Evolutionary conservation across 2,113 vertebrate genomes (phyloP).

Genomic region (Sclerurus mexicanus): DNA sequence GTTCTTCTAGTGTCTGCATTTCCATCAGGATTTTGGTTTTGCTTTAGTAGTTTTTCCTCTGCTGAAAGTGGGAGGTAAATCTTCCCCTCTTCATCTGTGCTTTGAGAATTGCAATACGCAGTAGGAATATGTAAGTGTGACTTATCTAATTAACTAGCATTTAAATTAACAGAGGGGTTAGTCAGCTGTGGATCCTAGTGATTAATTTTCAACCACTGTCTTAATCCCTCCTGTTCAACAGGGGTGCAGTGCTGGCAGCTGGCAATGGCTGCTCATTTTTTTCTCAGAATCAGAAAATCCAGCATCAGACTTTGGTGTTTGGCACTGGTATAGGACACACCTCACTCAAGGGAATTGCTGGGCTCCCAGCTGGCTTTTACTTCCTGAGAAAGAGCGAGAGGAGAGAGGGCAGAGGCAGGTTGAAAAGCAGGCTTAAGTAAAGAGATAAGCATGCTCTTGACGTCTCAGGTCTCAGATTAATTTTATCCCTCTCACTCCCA

Average conservation of each 20-base stretch:
- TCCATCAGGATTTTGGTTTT: not conserved
- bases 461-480: not conserved
- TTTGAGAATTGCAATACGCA: not conserved
- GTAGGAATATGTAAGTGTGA: not conserved
- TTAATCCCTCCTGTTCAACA: not conserved
- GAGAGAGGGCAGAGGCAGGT: not conserved
- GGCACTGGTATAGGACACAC: not conserved
- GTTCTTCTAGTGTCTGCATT: not conserved
- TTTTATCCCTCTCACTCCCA: not conserved
- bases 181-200: not conserved
- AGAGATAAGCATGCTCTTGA: not conserved
- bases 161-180: not conserved
- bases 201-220: not conserved
- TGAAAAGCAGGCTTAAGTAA: not conserved
- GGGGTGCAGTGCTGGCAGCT: not conserved
- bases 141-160: conserved; percentile 18
- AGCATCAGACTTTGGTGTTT: not conserved
- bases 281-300: not conserved
- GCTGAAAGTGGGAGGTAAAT: not conserved
- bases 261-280: not conserved
- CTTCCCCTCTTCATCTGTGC: not conserved
- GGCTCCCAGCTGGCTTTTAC: not conserved
- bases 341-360: not conserved
- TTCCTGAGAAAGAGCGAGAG: not conserved
- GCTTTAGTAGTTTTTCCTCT: not conserved